Evolutionary conservation across 2,113 vertebrate species (phyloP).

Genomic region (Brachypodius melanocephalos): DNA sequence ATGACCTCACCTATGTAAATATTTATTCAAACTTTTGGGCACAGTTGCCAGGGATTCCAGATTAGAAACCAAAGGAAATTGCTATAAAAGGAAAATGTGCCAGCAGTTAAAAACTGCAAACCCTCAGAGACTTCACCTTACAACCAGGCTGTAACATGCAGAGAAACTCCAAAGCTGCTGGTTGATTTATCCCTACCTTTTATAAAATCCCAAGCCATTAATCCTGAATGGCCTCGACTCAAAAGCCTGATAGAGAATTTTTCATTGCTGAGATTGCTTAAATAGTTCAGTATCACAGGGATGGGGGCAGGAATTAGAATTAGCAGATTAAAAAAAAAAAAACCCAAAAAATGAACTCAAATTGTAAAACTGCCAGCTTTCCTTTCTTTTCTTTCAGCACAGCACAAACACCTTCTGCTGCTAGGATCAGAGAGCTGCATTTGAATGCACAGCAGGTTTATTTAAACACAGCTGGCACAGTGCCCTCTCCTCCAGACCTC

Average conservation of each 20-base stretch:
- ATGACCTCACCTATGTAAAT: not conserved
- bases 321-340: not conserved
- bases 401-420: not conserved
- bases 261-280: constrained; percentile 1
- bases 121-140: not conserved
- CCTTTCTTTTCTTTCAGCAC: not conserved
- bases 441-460: not conserved
- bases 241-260: constrained; percentile 4
- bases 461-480: not conserved
- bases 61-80: not conserved
- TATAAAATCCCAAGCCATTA: not conserved
- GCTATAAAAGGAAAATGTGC: constrained; percentile 22
- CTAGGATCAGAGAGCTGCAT: not conserved
- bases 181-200: not conserved
- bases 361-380: not conserved
- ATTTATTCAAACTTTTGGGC: not conserved
- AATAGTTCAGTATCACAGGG: not conserved
- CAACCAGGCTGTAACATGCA: not conserved
- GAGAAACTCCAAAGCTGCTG: not conserved
- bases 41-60: not conserved
- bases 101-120: not conserved
- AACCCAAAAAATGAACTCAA: fast-evolving
- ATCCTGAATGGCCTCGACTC: not conserved
- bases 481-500: not conserved
- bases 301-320: not conserved